Evolutionary conservation across 2,113 vertebrate species (phyloP).

Genomic region (Calyptommatus sinebrachiatus): DNA sequence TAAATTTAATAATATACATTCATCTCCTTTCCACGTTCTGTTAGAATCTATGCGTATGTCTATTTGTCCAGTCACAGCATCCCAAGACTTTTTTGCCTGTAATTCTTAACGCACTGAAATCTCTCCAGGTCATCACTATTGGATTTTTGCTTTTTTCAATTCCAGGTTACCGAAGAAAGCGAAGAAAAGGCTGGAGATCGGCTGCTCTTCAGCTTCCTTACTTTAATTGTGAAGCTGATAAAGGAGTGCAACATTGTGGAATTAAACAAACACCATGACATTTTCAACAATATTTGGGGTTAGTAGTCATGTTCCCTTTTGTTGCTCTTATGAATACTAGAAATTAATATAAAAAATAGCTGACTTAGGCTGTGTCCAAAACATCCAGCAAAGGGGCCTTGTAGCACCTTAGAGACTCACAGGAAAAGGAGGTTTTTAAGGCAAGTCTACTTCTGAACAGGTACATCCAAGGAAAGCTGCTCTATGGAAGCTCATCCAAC

Average conservation of each 20-base stretch:
- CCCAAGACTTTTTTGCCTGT: background rate
- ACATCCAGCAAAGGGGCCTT: no score
- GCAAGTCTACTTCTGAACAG: no score
- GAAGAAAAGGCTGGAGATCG: constrained; percentile 89
- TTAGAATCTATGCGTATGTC: no score
- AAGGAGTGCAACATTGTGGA: constrained; percentile 83
- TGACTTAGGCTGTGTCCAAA: no score
- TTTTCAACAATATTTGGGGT: constrained; percentile 81
- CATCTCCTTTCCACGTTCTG: no score
- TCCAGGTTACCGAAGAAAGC: constrained; percentile 83
- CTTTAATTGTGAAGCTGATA: constrained; percentile 85
- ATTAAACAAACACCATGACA: constrained; percentile 71
- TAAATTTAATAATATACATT: no score
- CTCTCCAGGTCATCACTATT: background rate
- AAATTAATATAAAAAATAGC: background rate
- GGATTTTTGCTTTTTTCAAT: constrained; percentile 28
- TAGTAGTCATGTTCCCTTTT: background rate
- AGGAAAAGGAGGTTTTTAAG: background rate
- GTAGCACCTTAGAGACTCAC: background rate
- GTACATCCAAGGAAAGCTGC: no score
- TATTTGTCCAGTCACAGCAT: no score
- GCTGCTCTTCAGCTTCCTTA: constrained; percentile 87
- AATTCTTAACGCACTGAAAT: no score
- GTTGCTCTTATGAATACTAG: constrained; percentile 17
- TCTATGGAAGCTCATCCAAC: no score